Evolutionary conservation across 2,888 invertebrate genomes (phyloP), one percentile per base, ranked within the genome.

Genomic region (Anticlea derivata): DNA sequence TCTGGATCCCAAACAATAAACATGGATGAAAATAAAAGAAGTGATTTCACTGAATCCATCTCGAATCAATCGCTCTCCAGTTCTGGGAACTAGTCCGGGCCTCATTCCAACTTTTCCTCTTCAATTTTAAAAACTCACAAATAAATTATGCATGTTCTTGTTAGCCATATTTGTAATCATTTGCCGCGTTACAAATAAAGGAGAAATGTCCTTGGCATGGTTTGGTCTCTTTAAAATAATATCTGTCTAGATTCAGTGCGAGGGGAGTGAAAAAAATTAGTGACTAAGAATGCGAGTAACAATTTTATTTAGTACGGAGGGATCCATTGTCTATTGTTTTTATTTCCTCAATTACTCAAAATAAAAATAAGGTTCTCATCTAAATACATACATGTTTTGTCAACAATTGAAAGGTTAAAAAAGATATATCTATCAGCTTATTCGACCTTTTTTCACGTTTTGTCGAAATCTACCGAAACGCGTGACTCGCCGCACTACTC

Each of bases 401-500:
- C 2, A 7, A 27, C 5, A 23, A 38, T 26, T 13, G 17, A 31
- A 13, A 12, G 11, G 5, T 17, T 17, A 12, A 12, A 11, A 37
- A 26, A 37, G 37, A 49, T 49, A 31, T 17, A 27, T 38, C 20
- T 22, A 27, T 7, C 17, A 29, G 13, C 13, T n/a, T 27, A n/a
- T n/a, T n/a, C n/a, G 27, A 39, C 39, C 43, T 33, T 33, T 10
- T 11, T 35, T 33, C 26, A 47, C 35, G 29, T 52, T 26, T 27
- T n/a, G 34, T 26, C 39, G 29, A 31, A 49, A 56, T 22, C 30
- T 22, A 23, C 20, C 37, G 11, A 50, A 44, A 26, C 31, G 29
- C 48, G 41, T 40, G 40, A 41, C 41, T 13, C 24, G 11, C 30
- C 34, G 10, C 20, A 5, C 11, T 41, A 55, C 62, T 60, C 63